A percentile compares a stretch with the other conserved stretches of the same genome.
These are phyloP conservation scores for Neoarius graeffei DNA, from an alignment of 2,113 vertebrate genomes.

Conservation along the genomic window DNA sequence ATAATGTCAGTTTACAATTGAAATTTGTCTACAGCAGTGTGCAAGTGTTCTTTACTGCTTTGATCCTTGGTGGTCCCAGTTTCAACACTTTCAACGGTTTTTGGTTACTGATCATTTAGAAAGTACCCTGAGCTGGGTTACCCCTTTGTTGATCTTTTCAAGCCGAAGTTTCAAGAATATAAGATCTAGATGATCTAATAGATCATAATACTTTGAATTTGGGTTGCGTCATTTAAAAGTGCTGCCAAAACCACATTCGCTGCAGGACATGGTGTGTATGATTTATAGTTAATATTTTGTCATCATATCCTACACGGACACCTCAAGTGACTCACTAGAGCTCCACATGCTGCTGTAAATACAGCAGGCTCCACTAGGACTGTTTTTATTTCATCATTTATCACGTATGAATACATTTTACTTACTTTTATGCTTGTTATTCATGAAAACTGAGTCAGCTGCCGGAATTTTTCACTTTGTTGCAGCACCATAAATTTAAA, in stretches of 20 bases:
- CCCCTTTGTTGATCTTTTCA: neutral
- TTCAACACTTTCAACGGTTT: neutral
- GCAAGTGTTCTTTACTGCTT: neutral
- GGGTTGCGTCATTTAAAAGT: neutral
- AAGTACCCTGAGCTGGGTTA: neutral
- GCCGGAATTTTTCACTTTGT: neutral
- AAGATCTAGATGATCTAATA: conserved; percentile 24
- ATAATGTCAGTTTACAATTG: neutral
- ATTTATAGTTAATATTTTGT: conserved; percentile 38
- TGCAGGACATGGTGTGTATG: conserved; percentile 28
- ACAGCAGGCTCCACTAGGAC: neutral
- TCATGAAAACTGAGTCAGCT: conserved; percentile 10
- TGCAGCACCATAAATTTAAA: neutral
- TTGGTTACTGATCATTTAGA: neutral
- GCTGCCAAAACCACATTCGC: conserved; percentile 8
- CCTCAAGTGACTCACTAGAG: conserved; percentile 31
- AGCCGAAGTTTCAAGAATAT: neutral
- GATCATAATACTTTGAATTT: conserved; percentile 19
- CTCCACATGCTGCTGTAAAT: conserved; percentile 32
- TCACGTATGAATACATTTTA: neutral
- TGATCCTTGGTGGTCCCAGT: conserved; percentile 3
- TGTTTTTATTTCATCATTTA: conserved; percentile 20
- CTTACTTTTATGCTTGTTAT: conserved; percentile 12
- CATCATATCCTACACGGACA: conserved; percentile 5
- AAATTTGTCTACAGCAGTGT: neutral